Evolutionary conservation across 2,797 vertebrate species (phyloP).

Genomic region (Tokudaia muenninki): DNA sequence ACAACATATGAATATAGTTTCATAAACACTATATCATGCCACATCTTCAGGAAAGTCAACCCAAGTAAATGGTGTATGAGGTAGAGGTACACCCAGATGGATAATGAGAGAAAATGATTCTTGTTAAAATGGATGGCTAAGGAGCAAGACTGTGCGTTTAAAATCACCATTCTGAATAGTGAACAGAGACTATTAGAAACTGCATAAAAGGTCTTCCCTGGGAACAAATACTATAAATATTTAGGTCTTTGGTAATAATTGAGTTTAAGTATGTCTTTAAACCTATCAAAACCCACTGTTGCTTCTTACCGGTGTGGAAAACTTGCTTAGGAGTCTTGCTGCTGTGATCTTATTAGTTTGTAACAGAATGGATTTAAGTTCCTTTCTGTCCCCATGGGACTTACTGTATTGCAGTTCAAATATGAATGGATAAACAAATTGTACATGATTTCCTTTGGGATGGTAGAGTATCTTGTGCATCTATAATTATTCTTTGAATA

Average conservation of each 20-base stretch:
- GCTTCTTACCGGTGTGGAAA: slow-evolving; percentile 30
- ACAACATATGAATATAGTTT: neutral
- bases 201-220: fast-evolving
- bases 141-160: neutral
- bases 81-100: fast-evolving
- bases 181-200: fast-evolving
- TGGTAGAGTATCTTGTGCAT: neutral
- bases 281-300: neutral
- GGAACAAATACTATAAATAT: neutral
- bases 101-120: neutral
- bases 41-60: neutral
- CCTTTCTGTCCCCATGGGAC: neutral
- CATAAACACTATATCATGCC: neutral
- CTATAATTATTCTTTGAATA: slow-evolving; percentile 30
- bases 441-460: neutral
- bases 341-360: neutral
- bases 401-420: slow-evolving; percentile 1
- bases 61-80: neutral
- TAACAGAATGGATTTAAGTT: neutral
- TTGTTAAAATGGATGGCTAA: neutral
- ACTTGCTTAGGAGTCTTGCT: neutral
- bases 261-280: neutral
- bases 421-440: neutral
- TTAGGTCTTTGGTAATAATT: neutral
- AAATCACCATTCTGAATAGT: neutral